Evolutionary conservation across 2,797 vertebrate species (phyloP).

Genomic region (Pelodytes ibericus): DNA sequence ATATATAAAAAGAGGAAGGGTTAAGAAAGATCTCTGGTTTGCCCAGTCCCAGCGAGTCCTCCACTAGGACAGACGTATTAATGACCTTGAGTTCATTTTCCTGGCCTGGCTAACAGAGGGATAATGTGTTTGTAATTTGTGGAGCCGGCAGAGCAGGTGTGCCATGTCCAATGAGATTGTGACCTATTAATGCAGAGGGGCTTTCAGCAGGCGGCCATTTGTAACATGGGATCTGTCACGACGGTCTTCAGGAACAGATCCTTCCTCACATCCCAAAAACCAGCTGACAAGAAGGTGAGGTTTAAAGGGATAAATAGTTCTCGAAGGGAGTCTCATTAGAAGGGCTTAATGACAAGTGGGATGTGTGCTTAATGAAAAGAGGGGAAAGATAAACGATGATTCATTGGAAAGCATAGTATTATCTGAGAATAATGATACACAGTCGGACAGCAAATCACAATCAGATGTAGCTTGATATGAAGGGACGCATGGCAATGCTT

Average conservation of each 20-base stretch:
- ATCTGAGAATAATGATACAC: not conserved
- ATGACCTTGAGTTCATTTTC: constrained; percentile 49
- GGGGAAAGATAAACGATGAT: not conserved
- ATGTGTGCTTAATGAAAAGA: not conserved
- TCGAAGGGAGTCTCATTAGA: constrained; percentile 4
- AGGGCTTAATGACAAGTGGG: not conserved
- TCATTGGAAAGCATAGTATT: not conserved
- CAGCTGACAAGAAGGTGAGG: constrained; percentile 21
- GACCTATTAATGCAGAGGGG: constrained; percentile 36
- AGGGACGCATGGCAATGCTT: no score
- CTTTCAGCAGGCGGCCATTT: constrained; percentile 50
- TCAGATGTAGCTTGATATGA: no score
- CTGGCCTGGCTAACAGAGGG: constrained; percentile 22
- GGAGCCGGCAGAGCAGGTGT: constrained; percentile 36
- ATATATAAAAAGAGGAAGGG: no score
- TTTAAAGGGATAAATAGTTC: constrained; percentile 23
- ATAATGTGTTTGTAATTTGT: constrained; percentile 44
- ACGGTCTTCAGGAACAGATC: constrained; percentile 37
- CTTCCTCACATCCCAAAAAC: constrained; percentile 24
- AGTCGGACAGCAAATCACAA: no score
- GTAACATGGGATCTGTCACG: constrained; percentile 44
- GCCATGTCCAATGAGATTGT: constrained; percentile 16
- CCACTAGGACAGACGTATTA: not conserved
- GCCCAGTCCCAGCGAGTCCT: no score
- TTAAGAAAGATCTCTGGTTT: no score